Conservation (phyloP, 2,113 vertebrate genomes). For the Aramus guarauna region DNA sequence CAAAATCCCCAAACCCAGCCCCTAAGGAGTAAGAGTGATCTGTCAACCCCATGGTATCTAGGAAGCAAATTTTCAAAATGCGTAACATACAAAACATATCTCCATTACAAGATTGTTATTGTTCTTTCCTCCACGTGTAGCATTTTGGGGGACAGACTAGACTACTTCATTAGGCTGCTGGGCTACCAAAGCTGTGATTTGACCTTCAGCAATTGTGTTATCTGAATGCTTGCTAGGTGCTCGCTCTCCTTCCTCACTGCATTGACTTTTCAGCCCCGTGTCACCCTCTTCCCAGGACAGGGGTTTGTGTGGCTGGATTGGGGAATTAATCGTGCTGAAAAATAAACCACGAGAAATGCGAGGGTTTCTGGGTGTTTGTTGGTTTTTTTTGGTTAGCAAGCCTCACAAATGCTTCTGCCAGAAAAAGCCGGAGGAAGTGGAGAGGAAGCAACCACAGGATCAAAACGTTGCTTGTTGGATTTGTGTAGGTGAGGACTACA, state of each 20-base stretch:
- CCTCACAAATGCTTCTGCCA: neutral
- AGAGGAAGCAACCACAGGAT: neutral
- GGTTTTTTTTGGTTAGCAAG: no score
- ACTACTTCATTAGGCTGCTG: neutral
- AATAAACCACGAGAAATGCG: neutral
- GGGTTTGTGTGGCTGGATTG: neutral
- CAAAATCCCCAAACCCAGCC: neutral
- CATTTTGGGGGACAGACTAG: neutral
- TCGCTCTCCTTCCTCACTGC: rapidly evolving
- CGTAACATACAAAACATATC: rapidly evolving
- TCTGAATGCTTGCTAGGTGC: rapidly evolving
- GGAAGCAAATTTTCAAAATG: neutral
- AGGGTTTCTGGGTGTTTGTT: no score
- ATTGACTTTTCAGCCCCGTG: neutral
- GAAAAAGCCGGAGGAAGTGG: neutral
- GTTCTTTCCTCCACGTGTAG: neutral
- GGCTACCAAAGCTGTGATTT: neutral
- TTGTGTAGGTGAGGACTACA: neutral
- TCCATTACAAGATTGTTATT: neutral
- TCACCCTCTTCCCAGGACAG: neutral
- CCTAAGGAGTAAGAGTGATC: neutral
- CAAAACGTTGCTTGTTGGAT: neutral
- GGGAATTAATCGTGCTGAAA: neutral
- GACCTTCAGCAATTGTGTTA: neutral
- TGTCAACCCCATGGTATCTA: neutral